Evolutionary conservation across 2,888 invertebrate species (phyloP).

Genomic region (Lobophora halterata): DNA sequence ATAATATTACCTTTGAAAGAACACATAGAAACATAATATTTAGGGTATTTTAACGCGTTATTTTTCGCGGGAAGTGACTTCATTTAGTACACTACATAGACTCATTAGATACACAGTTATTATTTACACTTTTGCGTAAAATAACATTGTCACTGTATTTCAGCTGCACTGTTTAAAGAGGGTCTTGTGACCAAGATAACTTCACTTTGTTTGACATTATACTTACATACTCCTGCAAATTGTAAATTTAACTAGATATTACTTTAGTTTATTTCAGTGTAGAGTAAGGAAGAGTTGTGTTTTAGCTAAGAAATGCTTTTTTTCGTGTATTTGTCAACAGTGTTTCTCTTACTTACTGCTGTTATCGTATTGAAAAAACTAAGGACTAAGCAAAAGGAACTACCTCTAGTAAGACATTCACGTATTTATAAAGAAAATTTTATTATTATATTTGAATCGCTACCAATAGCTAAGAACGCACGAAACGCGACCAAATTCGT

Average conservation of each 20-base stretch:
- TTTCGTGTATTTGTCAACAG: slow-evolving; percentile 53
- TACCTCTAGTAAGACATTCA: slow-evolving; percentile 10
- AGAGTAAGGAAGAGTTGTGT: slow-evolving; percentile 33
- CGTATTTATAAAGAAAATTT: too few relatives aligned
- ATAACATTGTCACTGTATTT: slow-evolving; percentile 15
- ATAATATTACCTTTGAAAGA: too few relatives aligned
- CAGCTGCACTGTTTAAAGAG: slow-evolving; percentile 28
- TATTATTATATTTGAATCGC: neutral
- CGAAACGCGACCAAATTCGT: too few relatives aligned
- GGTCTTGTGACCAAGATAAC: slow-evolving; percentile 45
- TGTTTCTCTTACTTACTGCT: slow-evolving; percentile 49
- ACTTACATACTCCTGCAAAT: slow-evolving; percentile 15
- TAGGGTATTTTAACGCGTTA: too few relatives aligned
- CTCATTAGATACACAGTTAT: neutral
- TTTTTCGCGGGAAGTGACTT: too few relatives aligned
- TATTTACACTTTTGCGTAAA: neutral
- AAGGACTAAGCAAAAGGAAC: slow-evolving; percentile 48
- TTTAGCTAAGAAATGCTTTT: slow-evolving; percentile 44
- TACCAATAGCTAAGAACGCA: too few relatives aligned
- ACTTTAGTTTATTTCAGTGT: too few relatives aligned
- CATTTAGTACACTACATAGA: too few relatives aligned
- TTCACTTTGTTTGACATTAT: slow-evolving; percentile 30
- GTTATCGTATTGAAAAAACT: slow-evolving; percentile 51
- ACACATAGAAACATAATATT: too few relatives aligned
- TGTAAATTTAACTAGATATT: slow-evolving; percentile 30